Evolutionary conservation across 2,797 vertebrate species (phyloP).

Genomic region (Chaetodon trifasciatus): DNA sequence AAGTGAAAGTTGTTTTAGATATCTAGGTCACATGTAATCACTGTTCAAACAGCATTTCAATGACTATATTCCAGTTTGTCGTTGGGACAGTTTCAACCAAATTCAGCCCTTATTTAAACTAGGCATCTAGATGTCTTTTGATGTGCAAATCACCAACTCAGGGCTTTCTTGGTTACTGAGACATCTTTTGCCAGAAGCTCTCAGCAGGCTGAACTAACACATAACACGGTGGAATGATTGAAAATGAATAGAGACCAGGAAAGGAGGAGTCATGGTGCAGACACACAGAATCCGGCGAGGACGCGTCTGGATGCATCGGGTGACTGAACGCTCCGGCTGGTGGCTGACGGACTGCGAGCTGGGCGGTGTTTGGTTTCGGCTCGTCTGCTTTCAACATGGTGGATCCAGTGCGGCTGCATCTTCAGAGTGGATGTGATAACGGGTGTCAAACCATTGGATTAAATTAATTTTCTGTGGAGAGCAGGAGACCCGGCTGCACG

Average conservation of each 20-base stretch:
- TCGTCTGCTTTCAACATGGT: no score
- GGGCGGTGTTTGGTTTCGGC: no score
- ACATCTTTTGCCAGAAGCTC: background rate
- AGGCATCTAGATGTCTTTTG: slow-evolving; percentile 1
- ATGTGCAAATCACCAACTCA: slow-evolving; percentile 15
- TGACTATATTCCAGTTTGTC: background rate
- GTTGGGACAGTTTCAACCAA: slow-evolving; percentile 12
- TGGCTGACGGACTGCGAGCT: no score
- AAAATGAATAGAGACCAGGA: background rate
- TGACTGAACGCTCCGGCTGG: no score
- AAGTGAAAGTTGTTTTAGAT: slow-evolving; percentile 7
- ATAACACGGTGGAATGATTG: background rate
- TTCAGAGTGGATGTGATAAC: no score
- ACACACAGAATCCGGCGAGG: no score
- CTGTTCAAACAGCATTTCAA: background rate
- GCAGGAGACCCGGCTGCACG: no score
- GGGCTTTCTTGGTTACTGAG: background rate
- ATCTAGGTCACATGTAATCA: background rate
- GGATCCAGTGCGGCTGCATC: no score
- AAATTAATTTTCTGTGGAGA: no score
- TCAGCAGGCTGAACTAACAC: background rate
- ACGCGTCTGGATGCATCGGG: no score
- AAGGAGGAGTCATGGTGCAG: no score
- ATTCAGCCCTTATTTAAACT: background rate
- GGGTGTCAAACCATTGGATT: no score